Evolutionary conservation across 1,140 invertebrate genomes (phyloP).

Genomic region (Trigoniulus corallinus): DNA sequence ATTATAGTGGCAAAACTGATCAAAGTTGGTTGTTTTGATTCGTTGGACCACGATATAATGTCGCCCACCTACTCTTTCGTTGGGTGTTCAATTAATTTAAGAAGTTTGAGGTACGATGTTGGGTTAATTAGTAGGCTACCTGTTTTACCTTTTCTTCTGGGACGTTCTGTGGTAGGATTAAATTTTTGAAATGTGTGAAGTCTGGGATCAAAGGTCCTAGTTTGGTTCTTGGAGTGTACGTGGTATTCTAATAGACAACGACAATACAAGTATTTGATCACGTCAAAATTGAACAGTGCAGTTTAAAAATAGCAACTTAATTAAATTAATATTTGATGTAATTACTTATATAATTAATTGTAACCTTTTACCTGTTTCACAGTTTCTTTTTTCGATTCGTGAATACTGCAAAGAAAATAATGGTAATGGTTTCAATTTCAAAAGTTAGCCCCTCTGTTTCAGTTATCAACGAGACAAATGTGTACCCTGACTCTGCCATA

Average conservation of each 20-base stretch:
- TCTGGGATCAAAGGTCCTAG: constrained; percentile 31
- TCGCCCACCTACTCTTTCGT: no score
- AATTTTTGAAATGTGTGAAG: constrained; percentile 31
- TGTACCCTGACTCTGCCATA: no score
- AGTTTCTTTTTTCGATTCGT: constrained; percentile 21
- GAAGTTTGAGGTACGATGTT: no score
- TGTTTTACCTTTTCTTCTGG: constrained; percentile 29
- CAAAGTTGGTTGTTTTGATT: no score
- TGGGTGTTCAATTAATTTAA: no score
- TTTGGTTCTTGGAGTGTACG: constrained; percentile 25
- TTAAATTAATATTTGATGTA: no score
- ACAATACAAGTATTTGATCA: not conserved
- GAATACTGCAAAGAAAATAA: constrained; percentile 16
- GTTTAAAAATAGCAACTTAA: no score
- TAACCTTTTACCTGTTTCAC: constrained; percentile 23
- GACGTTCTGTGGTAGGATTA: constrained; percentile 27
- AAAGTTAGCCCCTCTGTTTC: not conserved
- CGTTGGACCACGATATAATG: no score
- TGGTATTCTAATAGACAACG: constrained; percentile 5
- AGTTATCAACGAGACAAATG: no score
- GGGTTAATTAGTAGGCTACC: no score
- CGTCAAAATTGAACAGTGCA: not conserved
- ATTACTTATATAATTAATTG: no score
- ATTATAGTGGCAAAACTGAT: no score
- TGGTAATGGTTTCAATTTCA: constrained; percentile 1